Evolutionary conservation across 1,140 invertebrate species (phyloP), one percentile per base, ranked within the genome.

Genomic region (Hyposmocoma kahamanoa): DNA sequence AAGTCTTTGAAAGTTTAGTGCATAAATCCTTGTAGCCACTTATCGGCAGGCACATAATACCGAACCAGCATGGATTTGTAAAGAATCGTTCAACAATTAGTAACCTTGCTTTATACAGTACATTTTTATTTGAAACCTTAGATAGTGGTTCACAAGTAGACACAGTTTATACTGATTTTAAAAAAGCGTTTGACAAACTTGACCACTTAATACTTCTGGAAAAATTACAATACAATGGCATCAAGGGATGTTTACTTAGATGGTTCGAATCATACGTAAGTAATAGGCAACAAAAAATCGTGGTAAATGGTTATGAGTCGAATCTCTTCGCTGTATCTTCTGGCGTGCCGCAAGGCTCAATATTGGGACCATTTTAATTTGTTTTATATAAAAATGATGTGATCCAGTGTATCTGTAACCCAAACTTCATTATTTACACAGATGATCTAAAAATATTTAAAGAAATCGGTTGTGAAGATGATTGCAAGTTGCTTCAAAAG

Each of bases 321-420:
- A 17, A 38, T 5, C 8, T 26, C n/a, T 47, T 63, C 21, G 4
- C 24, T 9, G 50, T 65, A n/a, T 53, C 56, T 3, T 67, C 63
- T 10, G 58, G 66, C 8, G 63, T 67, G 8, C 59, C 63, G 9
- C 68, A 64, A 32, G 65, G 56, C 1, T 69, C 56, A 22, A 62
- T 67, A 11, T 21, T 67, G 2, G 63, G 60, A 0, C 67, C 64
- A 9, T 22, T 70, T 1, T 42, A 69, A 2, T 71, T 68, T 55
- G 28, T 60, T n/a, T 3, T 67, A 10, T 69, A 56, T 44, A 60
- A 69, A 8, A 66, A 71, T 50, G 65, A 72, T 48, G 19, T 67
- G 28, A 9, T 20, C 13, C 17, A n/a, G 0, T 50, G 50, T 41
- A 51, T 65, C 18, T 53, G 43, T 42, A 17, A 5, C 17, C 24